phyloP scores from a whole-genome alignment of 1,140 invertebrate species.

The Plutomurus gul region DNA sequence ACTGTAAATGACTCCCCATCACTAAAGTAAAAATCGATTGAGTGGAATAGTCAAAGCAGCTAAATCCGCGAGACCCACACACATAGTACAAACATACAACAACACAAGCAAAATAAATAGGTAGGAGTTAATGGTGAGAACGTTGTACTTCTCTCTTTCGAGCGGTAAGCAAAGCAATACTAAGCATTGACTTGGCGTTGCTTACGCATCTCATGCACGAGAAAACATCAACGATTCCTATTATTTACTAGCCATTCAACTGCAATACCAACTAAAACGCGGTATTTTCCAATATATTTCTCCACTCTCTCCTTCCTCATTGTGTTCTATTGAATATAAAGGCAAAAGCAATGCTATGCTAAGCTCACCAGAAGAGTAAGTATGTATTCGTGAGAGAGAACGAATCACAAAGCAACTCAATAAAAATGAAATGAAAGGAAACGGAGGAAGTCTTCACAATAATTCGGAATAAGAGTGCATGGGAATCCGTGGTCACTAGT shows the following conservation, averaged over 20 bases:
- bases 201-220: neutral
- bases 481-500: neutral
- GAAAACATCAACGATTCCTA: neutral
- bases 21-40: conserved; percentile 21
- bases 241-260: neutral
- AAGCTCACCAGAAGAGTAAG: neutral
- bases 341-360: neutral
- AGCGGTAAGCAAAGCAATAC: conserved; percentile 19
- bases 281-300: too few relatives aligned
- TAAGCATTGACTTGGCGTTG: neutral
- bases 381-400: neutral
- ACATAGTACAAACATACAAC: neutral
- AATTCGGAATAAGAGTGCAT: conserved; percentile 1
- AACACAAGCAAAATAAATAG: neutral
- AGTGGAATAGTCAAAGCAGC: conserved; percentile 20
- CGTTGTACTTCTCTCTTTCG: neutral
- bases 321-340: neutral
- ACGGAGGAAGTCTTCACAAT: neutral
- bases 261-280: too few relatives aligned
- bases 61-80: conserved; percentile 16
- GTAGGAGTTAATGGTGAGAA: conserved; percentile 27
- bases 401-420: conserved; percentile 7
- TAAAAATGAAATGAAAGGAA: conserved; percentile 8
- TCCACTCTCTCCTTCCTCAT: too few relatives aligned
- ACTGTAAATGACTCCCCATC: conserved; percentile 1